Conservation (phyloP, 2,797 vertebrate species). For the Pteropus rufus region DNA sequence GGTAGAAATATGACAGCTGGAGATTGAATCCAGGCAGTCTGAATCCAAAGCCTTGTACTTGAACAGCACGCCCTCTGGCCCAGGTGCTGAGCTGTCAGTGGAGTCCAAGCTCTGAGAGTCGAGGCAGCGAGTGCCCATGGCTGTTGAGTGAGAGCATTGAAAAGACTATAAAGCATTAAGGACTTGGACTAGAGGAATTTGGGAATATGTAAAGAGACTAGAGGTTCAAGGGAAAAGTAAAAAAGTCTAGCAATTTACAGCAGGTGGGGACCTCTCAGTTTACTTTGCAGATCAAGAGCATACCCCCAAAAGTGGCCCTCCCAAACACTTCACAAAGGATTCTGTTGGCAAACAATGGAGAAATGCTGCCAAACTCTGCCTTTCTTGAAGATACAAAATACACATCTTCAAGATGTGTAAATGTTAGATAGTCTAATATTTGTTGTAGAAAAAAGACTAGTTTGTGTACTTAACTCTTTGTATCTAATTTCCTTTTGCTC, state of each 20-base stretch:
- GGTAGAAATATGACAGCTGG: background rate
- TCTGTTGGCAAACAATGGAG: background rate
- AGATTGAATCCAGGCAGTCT: background rate
- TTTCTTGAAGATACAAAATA: background rate
- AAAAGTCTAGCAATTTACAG: background rate
- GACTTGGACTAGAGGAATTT: background rate
- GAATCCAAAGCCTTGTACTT: background rate
- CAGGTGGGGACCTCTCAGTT: background rate
- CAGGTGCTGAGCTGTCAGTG: fast-evolving
- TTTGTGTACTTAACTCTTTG: background rate
- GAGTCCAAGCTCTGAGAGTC: background rate
- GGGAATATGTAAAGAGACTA: background rate
- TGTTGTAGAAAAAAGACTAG: background rate
- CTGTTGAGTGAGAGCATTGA: background rate
- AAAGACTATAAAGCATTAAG: background rate
- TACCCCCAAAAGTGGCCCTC: background rate
- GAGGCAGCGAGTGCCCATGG: no score
- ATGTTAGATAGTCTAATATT: background rate
- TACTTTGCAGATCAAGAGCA: background rate
- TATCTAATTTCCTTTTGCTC: background rate
- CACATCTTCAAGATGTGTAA: no score
- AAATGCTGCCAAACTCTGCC: background rate
- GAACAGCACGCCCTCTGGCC: background rate
- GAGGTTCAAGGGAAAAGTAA: background rate
- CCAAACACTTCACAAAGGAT: background rate